phyloP scores from a whole-genome alignment of 1,140 invertebrate genomes.

The Cherax quadricarinatus region DNA sequence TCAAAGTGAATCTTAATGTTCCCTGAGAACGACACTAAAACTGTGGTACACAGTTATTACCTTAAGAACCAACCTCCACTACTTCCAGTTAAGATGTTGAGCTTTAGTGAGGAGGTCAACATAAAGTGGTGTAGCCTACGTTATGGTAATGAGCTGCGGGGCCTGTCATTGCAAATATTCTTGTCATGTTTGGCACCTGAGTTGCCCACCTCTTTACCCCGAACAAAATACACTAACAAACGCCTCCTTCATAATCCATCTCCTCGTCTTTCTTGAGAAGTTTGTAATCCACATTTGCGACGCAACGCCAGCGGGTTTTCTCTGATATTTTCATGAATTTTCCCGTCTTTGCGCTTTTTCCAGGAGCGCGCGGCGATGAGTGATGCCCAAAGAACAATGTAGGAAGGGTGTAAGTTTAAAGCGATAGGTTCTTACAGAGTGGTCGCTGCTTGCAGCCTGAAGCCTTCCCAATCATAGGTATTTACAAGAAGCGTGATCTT shows the following conservation, averaged over 20 bases:
- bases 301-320: too few species aligned
- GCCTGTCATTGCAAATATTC: constrained; percentile 41
- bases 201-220: neutral
- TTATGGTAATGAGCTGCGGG: constrained; percentile 20
- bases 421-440: constrained; percentile 8
- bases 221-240: neutral
- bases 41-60: too few species aligned
- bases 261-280: too few species aligned
- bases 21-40: too few species aligned
- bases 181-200: constrained; percentile 31
- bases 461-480: neutral
- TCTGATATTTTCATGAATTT: too few species aligned
- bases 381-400: constrained; percentile 23
- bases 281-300: too few species aligned
- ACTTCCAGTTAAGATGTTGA: too few species aligned
- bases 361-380: neutral
- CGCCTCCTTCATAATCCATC: too few species aligned
- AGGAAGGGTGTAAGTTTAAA: constrained; percentile 5
- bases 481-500: neutral
- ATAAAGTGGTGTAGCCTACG: neutral
- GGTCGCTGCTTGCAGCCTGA: neutral
- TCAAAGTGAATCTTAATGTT: too few species aligned
- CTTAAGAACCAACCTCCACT: too few species aligned
- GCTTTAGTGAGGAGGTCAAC: too few species aligned
- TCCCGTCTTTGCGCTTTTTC: too few species aligned